Conservation (phyloP, 23 tunicate genomes). For the Trididemnum miniatum region DNA sequence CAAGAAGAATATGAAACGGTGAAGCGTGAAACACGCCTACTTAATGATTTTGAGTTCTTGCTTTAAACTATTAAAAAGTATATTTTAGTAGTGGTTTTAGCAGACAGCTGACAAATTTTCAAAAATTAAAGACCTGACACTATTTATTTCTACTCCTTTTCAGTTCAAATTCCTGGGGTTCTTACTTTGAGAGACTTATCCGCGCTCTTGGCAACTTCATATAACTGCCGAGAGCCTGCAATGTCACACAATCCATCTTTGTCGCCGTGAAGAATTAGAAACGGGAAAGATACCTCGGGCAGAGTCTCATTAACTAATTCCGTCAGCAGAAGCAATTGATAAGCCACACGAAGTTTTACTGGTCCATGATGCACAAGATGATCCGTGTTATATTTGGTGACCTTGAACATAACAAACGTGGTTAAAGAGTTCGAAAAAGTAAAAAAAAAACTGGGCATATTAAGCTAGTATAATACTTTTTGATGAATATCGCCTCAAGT, state of each 20-base stretch:
- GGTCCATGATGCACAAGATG: constrained; percentile 44
- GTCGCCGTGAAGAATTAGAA: constrained; percentile 68
- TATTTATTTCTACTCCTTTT: too few species aligned
- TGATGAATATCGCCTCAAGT: too few species aligned
- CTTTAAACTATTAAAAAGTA: too few species aligned
- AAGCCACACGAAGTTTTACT: constrained; percentile 46
- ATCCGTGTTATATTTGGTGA: constrained; percentile 55
- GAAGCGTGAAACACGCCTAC: too few species aligned
- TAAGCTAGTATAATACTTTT: too few species aligned
- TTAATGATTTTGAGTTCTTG: too few species aligned
- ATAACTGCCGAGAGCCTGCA: constrained; percentile 50
- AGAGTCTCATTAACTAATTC: constrained; percentile 3
- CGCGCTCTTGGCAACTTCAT: constrained; percentile 45
- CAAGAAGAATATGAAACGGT: too few species aligned
- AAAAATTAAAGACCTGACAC: too few species aligned
- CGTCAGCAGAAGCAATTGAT: constrained; percentile 13
- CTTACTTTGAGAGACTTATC: constrained; percentile 65
- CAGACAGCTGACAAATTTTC: too few species aligned
- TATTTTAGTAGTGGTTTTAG: too few species aligned
- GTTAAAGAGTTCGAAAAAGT: neutral
- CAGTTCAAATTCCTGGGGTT: too few species aligned
- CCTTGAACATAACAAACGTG: constrained; percentile 44
- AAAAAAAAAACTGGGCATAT: neutral
- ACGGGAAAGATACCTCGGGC: constrained; percentile 48
- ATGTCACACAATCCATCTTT: constrained; percentile 49